A percentile compares a stretch with the other conserved stretches of the same genome.
Conservation (phyloP, 2,797 vertebrate genomes). For the Amblyopsis hoosieri region DNA sequence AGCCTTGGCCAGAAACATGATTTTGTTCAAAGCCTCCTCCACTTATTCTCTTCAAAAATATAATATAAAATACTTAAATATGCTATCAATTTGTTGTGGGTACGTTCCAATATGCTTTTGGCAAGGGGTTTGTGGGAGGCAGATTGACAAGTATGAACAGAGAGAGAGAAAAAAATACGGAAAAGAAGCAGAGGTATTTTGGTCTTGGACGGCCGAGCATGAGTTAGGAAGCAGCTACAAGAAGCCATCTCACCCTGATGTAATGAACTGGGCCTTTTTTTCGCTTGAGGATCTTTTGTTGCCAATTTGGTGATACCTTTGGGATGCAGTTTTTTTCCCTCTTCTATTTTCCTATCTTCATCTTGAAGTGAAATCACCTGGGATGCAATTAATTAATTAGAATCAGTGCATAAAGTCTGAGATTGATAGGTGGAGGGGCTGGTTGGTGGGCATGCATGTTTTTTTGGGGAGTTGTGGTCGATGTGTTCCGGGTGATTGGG, state of each 20-base stretch:
- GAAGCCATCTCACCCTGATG: slow-evolving; percentile 56
- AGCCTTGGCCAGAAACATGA: slow-evolving; percentile 36
- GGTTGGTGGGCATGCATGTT: slow-evolving; percentile 65
- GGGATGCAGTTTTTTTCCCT: slow-evolving; percentile 53
- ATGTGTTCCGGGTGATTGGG: slow-evolving; percentile 81
- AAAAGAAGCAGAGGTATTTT: slow-evolving; percentile 35
- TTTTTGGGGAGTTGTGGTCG: slow-evolving; percentile 67
- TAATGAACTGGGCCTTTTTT: slow-evolving; percentile 58
- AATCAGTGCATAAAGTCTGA: slow-evolving; percentile 62
- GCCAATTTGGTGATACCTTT: slow-evolving; percentile 73
- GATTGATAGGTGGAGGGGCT: slow-evolving; percentile 19
- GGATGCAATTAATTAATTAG: slow-evolving; percentile 85
- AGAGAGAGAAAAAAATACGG: slow-evolving; percentile 1
- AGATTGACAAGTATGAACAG: slow-evolving; percentile 39
- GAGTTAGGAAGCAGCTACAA: slow-evolving; percentile 62
- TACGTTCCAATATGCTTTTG: slow-evolving; percentile 58
- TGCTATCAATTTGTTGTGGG: slow-evolving; percentile 68
- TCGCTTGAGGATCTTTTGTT: slow-evolving; percentile 57
- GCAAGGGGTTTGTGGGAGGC: slow-evolving; percentile 41
- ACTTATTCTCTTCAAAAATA: slow-evolving; percentile 45
- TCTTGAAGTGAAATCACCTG: slow-evolving; percentile 81
- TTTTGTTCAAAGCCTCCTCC: slow-evolving; percentile 35
- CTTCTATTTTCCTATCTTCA: slow-evolving; percentile 59
- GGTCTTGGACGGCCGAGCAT: slow-evolving; percentile 56
- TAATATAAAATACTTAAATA: slow-evolving; percentile 62